A percentile compares a stretch with the other conserved stretches of the same genome.
Evolutionary conservation across 2,797 vertebrate species (phyloP).

Genomic region (Lepilemur septentrionalis): DNA sequence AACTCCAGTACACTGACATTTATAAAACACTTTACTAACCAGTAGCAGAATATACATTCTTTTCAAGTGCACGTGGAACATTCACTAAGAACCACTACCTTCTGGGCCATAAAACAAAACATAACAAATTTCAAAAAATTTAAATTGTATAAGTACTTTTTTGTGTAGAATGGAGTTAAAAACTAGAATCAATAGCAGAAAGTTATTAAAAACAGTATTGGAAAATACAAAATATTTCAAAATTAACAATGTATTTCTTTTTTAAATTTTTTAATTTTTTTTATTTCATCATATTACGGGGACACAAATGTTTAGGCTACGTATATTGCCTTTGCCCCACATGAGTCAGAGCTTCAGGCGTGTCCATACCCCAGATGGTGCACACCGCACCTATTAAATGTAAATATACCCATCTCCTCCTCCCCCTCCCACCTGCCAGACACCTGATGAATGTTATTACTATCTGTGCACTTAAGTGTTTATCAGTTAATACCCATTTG

Average conservation of each 20-base stretch:
- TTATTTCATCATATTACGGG: too few relatives aligned
- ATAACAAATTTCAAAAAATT: neutral
- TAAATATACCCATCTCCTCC: too few relatives aligned
- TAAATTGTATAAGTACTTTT: neutral
- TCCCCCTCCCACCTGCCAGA: too few relatives aligned
- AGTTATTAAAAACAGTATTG: neutral
- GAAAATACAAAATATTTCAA: slow-evolving; percentile 25
- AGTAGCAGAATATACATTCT: neutral
- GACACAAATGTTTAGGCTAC: too few relatives aligned
- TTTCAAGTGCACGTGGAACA: neutral
- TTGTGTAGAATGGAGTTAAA: neutral
- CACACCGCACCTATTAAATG: too few relatives aligned
- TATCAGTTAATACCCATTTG: too few relatives aligned
- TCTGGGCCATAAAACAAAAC: neutral
- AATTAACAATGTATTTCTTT: neutral
- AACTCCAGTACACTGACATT: neutral
- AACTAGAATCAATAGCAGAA: neutral
- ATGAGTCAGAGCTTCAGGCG: too few relatives aligned
- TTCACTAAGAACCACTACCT: neutral
- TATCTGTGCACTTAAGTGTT: too few relatives aligned
- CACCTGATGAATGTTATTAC: too few relatives aligned
- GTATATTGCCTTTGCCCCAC: too few relatives aligned
- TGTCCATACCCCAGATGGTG: too few relatives aligned
- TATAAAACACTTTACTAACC: neutral
- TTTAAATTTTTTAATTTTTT: too few relatives aligned